Evolutionary conservation across 2,888 invertebrate genomes (phyloP), one percentile per base, ranked within the genome.

Genomic region (Agrotis ipsilon): DNA sequence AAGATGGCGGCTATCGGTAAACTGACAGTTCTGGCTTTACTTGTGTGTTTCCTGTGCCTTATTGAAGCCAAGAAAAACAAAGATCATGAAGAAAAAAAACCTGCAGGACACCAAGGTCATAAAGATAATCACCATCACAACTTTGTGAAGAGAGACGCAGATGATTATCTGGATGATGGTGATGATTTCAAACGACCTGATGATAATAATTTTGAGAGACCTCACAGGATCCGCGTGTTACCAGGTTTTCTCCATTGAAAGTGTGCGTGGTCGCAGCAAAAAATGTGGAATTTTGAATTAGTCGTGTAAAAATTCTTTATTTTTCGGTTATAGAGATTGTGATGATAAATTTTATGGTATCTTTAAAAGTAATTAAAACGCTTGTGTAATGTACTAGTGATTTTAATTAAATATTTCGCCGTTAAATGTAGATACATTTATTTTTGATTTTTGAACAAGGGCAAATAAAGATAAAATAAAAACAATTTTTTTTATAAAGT

Each of bases 241-340:
- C 94, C 94, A 63, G 94, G 92, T 9, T 94, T 85, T 62, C 90
- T 94, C 3, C 94, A 94, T 79, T 94, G 82, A 11, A 39, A 11
- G 39, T 39, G 39, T 39, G 39, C 11, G 39, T 39, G 39, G 39
- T 39, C 39, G 39, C 39, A 39, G 39, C 39, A 7, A 11, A 39
- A 39, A 39, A 39, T 39, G 39, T 39, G 39, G 39, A 39, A 32
- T 32, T 7, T 32, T 1, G 32, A 32, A 32, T 32, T 32, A 7
- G 32, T 32, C 32, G 32, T 32, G 7, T 7, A 32, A 54, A 45
- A 5, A 21, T 5, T 27, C 11, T 21, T 13, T 4, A 85, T 52
- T n/a, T 54, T n/a, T 46, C 0, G 21, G 2, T 6, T 63, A n/a
- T n/a, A n/a, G n/a, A n/a, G n/a, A n/a, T n/a, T n/a, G n/a, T n/a